Conservation (phyloP, 2,888 invertebrate genomes). For the Schrankia costaestrigalis region DNA sequence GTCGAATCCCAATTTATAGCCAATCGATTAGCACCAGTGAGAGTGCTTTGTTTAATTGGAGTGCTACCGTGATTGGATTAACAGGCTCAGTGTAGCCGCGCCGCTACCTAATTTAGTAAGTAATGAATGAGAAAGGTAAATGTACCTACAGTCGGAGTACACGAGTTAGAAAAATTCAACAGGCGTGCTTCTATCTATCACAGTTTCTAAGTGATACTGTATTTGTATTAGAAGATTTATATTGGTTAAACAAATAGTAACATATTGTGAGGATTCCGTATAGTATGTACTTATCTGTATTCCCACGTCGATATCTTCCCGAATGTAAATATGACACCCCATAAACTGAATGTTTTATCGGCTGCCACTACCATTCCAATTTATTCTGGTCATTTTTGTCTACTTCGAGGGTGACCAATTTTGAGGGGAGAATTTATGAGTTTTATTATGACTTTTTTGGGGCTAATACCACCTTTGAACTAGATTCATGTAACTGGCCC, state of each 20-base stretch:
- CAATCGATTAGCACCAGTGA: conserved; percentile 66
- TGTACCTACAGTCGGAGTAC: too few relatives aligned
- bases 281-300: conserved; percentile 59
- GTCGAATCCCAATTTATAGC: conserved; percentile 60
- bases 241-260: conserved; percentile 26
- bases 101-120: conserved; percentile 41
- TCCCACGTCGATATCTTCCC: conserved; percentile 68
- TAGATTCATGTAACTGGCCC: conserved; percentile 32
- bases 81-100: conserved; percentile 39
- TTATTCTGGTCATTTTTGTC: conserved; percentile 80
- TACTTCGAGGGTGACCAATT: conserved; percentile 74
- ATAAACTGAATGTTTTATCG: conserved; percentile 79
- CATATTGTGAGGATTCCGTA: conserved; percentile 39
- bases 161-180: conserved; percentile 17
- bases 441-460: conserved; percentile 61
- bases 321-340: conserved; percentile 81
- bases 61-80: conserved; percentile 67
- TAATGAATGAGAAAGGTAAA: conserved; percentile 44
- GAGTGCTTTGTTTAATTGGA: conserved; percentile 68
- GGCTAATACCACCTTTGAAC: conserved; percentile 54
- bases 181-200: background rate
- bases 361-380: conserved; percentile 76
- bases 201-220: conserved; percentile 9
- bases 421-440: conserved; percentile 72
- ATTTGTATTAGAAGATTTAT: conserved; percentile 18